Conservation (phyloP, 1,140 invertebrate species). For the Lepidostoma basale region DNA sequence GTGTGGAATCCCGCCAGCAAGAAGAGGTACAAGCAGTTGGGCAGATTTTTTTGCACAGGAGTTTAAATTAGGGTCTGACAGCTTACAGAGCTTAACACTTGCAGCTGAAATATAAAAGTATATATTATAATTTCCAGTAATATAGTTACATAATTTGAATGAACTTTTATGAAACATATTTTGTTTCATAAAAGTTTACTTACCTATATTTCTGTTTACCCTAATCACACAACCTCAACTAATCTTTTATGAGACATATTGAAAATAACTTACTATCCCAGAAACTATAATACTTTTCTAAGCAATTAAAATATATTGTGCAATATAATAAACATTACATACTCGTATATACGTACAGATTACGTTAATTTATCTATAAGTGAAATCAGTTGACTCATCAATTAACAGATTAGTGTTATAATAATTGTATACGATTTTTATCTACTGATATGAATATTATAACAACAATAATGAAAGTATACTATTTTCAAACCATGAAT, state of each 20-base stretch:
- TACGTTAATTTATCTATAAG: too few species aligned
- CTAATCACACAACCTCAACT: background rate
- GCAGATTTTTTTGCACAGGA: background rate
- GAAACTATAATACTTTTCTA: too few species aligned
- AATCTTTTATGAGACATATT: background rate
- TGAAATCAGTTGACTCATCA: too few species aligned
- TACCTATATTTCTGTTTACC: background rate
- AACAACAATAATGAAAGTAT: too few species aligned
- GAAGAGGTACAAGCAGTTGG: background rate
- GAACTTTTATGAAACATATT: background rate
- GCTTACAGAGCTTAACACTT: background rate
- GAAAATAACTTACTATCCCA: background rate
- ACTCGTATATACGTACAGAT: too few species aligned
- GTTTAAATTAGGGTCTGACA: background rate
- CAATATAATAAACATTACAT: too few species aligned
- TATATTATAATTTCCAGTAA: background rate
- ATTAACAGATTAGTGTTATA: too few species aligned
- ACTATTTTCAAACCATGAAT: too few species aligned
- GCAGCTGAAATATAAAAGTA: background rate
- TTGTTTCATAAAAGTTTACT: background rate
- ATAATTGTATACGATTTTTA: too few species aligned
- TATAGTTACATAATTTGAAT: background rate
- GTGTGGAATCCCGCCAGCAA: background rate
- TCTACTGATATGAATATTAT: too few species aligned
- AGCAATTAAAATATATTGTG: too few species aligned